Evolutionary conservation across 2,888 invertebrate species (phyloP).

Genomic region (Drosophila kanekoi): DNA sequence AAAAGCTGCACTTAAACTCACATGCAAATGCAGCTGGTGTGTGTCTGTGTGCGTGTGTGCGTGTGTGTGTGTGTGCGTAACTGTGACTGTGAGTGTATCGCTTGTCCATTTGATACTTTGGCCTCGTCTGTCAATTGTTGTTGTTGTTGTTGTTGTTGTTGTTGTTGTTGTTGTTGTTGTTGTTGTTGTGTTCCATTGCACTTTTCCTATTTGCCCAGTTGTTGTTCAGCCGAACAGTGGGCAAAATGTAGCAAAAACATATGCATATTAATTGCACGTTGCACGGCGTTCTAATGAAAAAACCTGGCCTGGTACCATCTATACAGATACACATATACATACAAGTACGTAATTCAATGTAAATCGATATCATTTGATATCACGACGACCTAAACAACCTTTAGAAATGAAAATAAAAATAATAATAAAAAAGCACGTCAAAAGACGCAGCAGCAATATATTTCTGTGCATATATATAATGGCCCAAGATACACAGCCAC

Average conservation of each 20-base stretch:
- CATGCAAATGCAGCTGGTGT: constrained; percentile 22
- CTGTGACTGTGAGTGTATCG: constrained; percentile 62
- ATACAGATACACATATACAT: neutral
- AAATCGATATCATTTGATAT: constrained; percentile 61
- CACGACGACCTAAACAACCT: constrained; percentile 69
- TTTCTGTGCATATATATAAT: constrained; percentile 6
- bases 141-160: constrained; percentile 36
- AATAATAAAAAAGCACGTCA: constrained; percentile 27
- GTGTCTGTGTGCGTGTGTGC: neutral
- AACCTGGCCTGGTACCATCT: constrained; percentile 22
- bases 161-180: constrained; percentile 43
- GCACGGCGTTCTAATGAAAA: constrained; percentile 56
- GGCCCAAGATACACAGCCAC: constrained; percentile 39
- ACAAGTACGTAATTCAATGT: constrained; percentile 42
- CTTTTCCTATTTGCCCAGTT: constrained; percentile 75
- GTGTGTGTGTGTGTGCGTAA: constrained; percentile 10
- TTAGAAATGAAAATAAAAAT: constrained; percentile 30
- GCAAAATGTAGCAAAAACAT: constrained; percentile 49
- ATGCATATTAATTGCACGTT: constrained; percentile 74
- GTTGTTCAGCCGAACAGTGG: constrained; percentile 61
- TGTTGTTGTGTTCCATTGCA: constrained; percentile 61
- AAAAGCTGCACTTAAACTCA: constrained; percentile 43
- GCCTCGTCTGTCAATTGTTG: constrained; percentile 74
- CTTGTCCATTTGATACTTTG: constrained; percentile 78
- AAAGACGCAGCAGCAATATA: constrained; percentile 25